A percentile compares a stretch with the other conserved stretches of the same genome.
phyloP scores from a whole-genome alignment of 2,888 invertebrate genomes.

The Cantharis rustica region DNA sequence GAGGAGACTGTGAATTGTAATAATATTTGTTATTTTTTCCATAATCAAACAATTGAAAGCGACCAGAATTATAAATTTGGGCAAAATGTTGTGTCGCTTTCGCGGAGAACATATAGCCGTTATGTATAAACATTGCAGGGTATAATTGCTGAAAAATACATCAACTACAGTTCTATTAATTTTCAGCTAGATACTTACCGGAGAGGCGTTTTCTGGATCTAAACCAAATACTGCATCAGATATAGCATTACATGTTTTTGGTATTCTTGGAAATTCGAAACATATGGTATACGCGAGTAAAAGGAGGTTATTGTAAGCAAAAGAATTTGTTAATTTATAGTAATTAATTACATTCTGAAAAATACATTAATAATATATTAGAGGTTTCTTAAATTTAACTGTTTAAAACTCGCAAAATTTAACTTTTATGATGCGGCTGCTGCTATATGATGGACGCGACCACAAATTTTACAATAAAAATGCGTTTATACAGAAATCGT shows the following conservation, averaged over 20 bases:
- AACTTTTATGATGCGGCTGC: too few relatives aligned
- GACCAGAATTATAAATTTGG: neutral
- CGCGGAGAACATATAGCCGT: neutral
- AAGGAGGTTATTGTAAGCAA: neutral
- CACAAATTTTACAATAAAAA: too few relatives aligned
- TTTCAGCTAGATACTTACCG: neutral
- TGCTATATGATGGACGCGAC: too few relatives aligned
- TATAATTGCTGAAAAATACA: neutral
- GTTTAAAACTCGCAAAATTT: too few relatives aligned
- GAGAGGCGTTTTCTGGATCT: neutral
- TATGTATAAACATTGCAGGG: neutral
- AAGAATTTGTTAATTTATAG: neutral
- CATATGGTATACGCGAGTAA: neutral
- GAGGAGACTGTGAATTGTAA: neutral
- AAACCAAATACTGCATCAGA: neutral
- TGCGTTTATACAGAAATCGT: too few relatives aligned
- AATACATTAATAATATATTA: neutral
- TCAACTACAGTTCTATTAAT: neutral
- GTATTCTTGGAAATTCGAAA: neutral
- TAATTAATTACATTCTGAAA: neutral
- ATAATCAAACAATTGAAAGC: neutral
- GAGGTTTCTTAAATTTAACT: neutral
- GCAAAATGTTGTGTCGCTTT: neutral
- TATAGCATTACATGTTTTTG: neutral
- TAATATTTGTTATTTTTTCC: neutral